Conservation (phyloP, 2,888 invertebrate species). For the Tryphoninae sp. region DNA sequence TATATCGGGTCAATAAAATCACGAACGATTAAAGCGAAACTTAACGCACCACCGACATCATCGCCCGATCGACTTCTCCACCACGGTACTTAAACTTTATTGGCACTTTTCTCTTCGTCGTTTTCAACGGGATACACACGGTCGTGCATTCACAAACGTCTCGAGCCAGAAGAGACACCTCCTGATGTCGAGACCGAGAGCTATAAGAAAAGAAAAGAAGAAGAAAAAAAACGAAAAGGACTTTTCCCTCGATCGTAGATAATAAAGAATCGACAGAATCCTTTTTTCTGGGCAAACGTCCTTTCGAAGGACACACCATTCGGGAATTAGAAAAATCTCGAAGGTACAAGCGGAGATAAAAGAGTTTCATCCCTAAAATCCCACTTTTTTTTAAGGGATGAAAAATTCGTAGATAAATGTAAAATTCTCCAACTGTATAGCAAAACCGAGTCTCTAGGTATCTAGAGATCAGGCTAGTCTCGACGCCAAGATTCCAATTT, state of each 20-base stretch:
- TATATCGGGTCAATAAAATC: constrained; percentile 43
- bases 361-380: too few species aligned
- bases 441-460: too few species aligned
- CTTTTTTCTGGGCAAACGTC: too few species aligned
- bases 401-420: too few species aligned
- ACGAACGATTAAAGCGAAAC: constrained; percentile 37
- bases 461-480: too few species aligned
- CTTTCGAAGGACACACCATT: too few species aligned
- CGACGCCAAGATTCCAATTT: too few species aligned
- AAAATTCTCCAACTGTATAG: too few species aligned
- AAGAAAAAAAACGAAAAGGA: background rate
- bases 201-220: background rate
- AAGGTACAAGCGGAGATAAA: too few species aligned
- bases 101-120: constrained; percentile 18
- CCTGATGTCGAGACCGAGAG: background rate
- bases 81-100: constrained; percentile 35
- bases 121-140: background rate
- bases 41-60: constrained; percentile 24
- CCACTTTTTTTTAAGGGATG: too few species aligned
- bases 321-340: too few species aligned
- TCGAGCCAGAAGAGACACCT: background rate
- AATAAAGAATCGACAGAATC: too few species aligned
- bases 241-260: background rate
- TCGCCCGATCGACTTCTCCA: constrained; percentile 15
- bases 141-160: background rate